These are phyloP conservation scores for Ametastegia equiseti DNA, from an alignment of 2,888 invertebrate genomes.

Conservation along the genomic window DNA sequence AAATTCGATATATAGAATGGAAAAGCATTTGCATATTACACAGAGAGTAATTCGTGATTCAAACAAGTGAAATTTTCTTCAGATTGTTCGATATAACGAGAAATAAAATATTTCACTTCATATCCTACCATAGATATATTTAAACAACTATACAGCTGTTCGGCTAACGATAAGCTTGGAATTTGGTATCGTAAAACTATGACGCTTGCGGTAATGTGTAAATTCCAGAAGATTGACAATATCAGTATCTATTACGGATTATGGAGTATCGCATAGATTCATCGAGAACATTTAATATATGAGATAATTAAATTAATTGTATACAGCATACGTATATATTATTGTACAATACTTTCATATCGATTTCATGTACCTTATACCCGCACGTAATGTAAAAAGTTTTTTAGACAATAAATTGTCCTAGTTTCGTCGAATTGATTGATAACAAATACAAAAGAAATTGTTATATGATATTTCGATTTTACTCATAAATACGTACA, in stretches of 20 bases:
- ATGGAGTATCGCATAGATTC: not conserved
- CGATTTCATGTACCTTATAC: not conserved
- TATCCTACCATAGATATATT: not conserved
- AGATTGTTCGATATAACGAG: no score
- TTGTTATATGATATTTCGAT: not conserved
- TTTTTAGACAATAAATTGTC: not conserved
- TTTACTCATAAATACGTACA: no score
- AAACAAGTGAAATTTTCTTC: no score
- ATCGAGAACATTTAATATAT: not conserved
- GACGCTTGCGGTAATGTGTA: not conserved
- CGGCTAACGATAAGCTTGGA: slow-evolving; percentile 1
- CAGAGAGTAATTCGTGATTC: no score
- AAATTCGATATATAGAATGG: no score
- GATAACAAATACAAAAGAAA: not conserved
- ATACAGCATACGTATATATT: not conserved
- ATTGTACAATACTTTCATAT: not conserved
- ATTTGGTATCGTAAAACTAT: not conserved
- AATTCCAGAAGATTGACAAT: not conserved
- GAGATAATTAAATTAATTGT: not conserved
- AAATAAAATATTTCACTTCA: no score
- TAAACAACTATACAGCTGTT: not conserved
- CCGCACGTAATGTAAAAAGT: not conserved
- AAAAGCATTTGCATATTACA: no score
- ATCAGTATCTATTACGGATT: not conserved
- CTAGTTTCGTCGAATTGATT: not conserved